Percentiles rank a stretch among this genome's conserved stretches.
phyloP scores from a whole-genome alignment of 2,113 vertebrate species.

The Castor canadensis region DNA sequence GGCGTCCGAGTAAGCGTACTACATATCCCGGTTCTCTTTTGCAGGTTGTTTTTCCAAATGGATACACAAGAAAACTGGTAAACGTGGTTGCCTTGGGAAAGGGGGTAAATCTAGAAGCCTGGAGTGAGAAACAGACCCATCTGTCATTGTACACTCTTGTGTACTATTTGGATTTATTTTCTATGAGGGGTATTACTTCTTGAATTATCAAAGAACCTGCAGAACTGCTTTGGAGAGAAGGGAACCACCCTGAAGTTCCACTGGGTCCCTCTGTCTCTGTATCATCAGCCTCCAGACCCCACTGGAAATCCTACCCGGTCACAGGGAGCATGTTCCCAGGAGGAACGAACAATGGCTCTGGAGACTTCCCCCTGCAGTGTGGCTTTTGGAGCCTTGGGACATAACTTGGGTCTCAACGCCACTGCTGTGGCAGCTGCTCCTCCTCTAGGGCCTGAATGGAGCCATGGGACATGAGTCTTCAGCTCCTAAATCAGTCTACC shows the following conservation, averaged over 20 bases:
- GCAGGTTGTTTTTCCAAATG: background rate
- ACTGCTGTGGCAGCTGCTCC: background rate
- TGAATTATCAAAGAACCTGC: background rate
- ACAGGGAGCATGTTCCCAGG: background rate
- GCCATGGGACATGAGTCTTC: background rate
- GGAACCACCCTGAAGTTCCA: background rate
- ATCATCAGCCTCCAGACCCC: background rate
- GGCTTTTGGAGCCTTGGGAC: background rate
- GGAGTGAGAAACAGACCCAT: background rate
- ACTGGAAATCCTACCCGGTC: background rate
- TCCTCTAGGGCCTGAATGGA: background rate
- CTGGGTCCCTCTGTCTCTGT: background rate
- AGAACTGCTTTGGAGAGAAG: background rate
- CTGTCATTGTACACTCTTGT: background rate
- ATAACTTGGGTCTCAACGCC: background rate
- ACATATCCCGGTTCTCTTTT: background rate
- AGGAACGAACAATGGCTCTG: background rate
- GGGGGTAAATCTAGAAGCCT: background rate
- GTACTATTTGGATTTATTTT: background rate
- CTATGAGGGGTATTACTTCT: background rate
- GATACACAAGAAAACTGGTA: background rate
- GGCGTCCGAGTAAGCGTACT: background rate
- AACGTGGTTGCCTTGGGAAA: background rate
- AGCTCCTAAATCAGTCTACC: constrained; percentile 14
- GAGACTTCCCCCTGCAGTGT: constrained; percentile 19